These are phyloP conservation scores for Erpornis zantholeuca DNA, from an alignment of 2,113 vertebrate species.

Conservation along the genomic window DNA sequence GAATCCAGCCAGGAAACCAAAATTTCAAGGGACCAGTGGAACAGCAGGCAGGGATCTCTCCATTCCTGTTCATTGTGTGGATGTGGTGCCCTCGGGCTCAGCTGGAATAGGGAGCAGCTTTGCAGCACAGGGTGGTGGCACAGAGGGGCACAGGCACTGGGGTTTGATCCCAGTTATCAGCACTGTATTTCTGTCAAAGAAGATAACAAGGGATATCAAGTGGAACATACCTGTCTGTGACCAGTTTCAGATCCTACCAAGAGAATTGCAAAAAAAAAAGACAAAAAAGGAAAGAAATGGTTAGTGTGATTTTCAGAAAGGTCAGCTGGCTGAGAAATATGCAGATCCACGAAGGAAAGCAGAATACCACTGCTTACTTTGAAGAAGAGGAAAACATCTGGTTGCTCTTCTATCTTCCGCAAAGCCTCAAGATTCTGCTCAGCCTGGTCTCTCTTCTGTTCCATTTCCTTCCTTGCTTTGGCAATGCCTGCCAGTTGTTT, in stretches of 20 bases:
- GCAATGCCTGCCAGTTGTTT: background rate
- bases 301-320: background rate
- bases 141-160: background rate
- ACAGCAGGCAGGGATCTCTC: background rate
- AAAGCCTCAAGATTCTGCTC: background rate
- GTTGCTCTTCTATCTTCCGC: background rate
- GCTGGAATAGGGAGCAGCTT: background rate
- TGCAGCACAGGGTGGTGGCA: background rate
- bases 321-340: background rate
- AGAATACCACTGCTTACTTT: background rate
- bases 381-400: background rate
- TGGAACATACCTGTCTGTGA: slow-evolving; percentile 3
- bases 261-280: background rate
- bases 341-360: background rate
- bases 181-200: background rate
- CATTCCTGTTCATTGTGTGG: background rate
- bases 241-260: background rate
- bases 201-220: background rate
- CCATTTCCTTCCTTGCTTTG: background rate
- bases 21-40: background rate
- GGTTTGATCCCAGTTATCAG: background rate
- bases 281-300: background rate
- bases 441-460: background rate
- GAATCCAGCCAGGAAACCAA: background rate
- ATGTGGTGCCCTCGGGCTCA: background rate